A percentile compares a stretch with the other conserved stretches of the same genome.
These are phyloP conservation scores for Pogonus chalceus DNA, from an alignment of 1,140 invertebrate species.

Conservation along the genomic window DNA sequence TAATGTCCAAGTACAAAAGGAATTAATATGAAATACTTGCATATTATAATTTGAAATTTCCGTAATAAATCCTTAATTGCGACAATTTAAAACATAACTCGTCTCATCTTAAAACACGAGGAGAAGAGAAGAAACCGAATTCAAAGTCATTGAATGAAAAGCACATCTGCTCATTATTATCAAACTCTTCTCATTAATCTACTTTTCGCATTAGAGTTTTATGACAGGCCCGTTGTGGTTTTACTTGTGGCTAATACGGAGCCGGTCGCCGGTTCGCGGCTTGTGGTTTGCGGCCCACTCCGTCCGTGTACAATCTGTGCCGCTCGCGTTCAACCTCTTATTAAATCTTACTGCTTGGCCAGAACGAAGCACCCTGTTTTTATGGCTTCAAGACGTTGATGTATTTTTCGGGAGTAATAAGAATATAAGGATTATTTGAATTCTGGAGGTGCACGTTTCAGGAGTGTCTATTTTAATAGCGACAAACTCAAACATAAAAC, in stretches of 20 bases:
- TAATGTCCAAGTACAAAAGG: too few species aligned
- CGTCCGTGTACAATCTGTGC: neutral
- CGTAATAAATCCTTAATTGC: too few species aligned
- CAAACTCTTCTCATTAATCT: slow-evolving; percentile 7
- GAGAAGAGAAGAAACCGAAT: neutral
- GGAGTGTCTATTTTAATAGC: too few species aligned
- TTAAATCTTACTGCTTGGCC: neutral
- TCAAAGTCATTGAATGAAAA: neutral
- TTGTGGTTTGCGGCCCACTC: neutral
- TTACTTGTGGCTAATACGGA: too few species aligned
- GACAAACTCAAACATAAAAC: too few species aligned
- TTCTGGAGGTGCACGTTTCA: too few species aligned
- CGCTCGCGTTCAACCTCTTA: neutral
- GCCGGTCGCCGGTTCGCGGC: neutral
- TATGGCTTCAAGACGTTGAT: slow-evolving; percentile 2
- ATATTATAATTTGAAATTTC: too few species aligned
- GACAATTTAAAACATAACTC: too few species aligned
- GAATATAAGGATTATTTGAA: slow-evolving; percentile 5
- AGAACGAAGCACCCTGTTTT: slow-evolving; percentile 4
- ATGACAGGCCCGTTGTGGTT: neutral
- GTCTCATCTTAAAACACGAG: too few species aligned
- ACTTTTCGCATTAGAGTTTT: slow-evolving; percentile 5
- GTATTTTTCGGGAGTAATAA: neutral
- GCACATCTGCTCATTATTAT: slow-evolving; percentile 6
- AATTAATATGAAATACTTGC: too few species aligned